Conservation (phyloP, 2,113 vertebrate genomes). For the Pterocles burchelli region DNA sequence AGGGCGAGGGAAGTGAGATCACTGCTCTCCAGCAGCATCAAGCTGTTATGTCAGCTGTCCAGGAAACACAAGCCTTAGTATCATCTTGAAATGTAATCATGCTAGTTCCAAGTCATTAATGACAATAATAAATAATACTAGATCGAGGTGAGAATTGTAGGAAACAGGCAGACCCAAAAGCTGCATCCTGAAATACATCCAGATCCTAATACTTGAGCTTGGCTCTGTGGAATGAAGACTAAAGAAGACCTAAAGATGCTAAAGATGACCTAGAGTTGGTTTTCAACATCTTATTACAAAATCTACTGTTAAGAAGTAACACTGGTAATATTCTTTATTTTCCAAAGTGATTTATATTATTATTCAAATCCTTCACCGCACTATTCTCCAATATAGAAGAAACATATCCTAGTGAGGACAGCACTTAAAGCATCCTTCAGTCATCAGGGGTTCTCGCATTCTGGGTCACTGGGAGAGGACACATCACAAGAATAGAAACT, state of each 20-base stretch:
- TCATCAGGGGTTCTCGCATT: not conserved
- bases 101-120: conserved; percentile 43
- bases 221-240: not conserved
- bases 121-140: not conserved
- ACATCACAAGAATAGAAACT: not conserved
- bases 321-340: not conserved
- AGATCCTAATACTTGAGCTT: not conserved
- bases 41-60: conserved; percentile 68
- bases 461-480: not conserved
- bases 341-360: not conserved
- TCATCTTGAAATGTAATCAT: conserved; percentile 14
- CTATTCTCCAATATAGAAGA: accelerated
- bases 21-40: conserved; percentile 56
- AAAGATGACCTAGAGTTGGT: not conserved
- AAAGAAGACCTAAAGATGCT: not conserved
- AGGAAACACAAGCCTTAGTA: conserved; percentile 34
- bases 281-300: not conserved
- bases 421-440: not conserved
- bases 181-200: not conserved
- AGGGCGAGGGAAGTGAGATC: conserved; percentile 63
- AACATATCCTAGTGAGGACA: not conserved
- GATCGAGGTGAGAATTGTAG: conserved; percentile 8
- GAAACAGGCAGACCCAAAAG: not conserved
- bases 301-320: not conserved
- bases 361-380: not conserved